Percentiles rank a stretch among this genome's conserved stretches.
Conservation (phyloP, 2,113 vertebrate genomes). For the Xiphias gladius region DNA sequence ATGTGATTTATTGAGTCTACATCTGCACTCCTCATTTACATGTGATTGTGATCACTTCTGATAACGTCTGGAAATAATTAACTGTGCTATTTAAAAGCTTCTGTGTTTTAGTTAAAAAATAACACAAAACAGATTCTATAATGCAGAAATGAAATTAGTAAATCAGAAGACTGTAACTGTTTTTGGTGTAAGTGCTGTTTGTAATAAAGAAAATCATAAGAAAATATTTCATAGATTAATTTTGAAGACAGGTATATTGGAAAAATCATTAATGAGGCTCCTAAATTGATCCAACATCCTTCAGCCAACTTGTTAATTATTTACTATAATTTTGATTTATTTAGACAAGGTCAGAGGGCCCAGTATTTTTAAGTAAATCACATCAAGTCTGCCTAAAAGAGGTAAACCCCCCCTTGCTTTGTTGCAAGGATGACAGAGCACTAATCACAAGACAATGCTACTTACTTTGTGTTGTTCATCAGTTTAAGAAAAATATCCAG, state of each 20-base stretch:
- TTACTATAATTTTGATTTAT: constrained; percentile 62
- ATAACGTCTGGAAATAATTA: constrained; percentile 33
- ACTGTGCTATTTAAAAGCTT: constrained; percentile 4
- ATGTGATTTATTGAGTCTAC: constrained; percentile 19
- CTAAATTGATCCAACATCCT: constrained; percentile 66
- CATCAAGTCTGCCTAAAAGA: constrained; percentile 3
- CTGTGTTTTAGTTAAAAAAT: not conserved
- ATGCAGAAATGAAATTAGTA: not conserved
- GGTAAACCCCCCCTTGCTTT: not conserved
- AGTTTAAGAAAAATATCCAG: constrained; percentile 20
- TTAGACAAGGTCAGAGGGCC: constrained; percentile 56
- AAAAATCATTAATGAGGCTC: constrained; percentile 49
- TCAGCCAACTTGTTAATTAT: constrained; percentile 65
- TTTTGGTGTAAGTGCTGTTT: not conserved
- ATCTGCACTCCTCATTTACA: constrained; percentile 39
- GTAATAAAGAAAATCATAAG: constrained; percentile 9
- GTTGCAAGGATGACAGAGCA: not conserved
- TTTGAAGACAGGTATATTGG: constrained; percentile 7
- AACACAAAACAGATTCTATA: not conserved
- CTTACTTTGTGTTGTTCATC: constrained; percentile 14
- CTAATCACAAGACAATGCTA: constrained; percentile 7
- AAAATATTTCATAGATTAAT: constrained; percentile 47
- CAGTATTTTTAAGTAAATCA: constrained; percentile 16
- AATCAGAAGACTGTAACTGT: not conserved
- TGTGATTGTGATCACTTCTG: constrained; percentile 46